Conservation (phyloP, 2,797 vertebrate genomes). For the Simalia tracyae region DNA sequence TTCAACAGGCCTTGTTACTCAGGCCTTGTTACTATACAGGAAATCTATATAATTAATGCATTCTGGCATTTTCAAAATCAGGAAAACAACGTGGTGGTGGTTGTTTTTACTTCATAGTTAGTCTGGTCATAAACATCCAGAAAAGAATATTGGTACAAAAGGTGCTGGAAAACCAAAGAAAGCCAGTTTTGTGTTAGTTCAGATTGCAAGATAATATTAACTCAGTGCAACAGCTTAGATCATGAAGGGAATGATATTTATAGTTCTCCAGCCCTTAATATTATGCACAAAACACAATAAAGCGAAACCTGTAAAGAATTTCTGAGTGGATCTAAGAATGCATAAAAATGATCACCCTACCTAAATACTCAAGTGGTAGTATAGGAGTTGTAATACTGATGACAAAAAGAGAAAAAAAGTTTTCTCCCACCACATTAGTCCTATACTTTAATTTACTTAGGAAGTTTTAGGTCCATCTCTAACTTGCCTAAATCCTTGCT, state of each 20-base stretch:
- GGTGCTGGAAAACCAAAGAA: background rate
- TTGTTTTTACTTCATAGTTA: background rate
- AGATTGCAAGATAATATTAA: background rate
- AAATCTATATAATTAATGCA: slow-evolving; percentile 5
- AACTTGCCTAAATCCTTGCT: background rate
- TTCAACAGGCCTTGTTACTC: slow-evolving; percentile 5
- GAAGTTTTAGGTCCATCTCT: background rate
- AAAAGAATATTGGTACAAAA: slow-evolving; percentile 12
- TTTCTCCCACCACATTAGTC: background rate
- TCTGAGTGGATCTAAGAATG: background rate
- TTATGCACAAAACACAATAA: background rate
- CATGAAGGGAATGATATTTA: background rate
- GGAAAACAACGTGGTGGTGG: background rate
- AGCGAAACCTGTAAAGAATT: background rate
- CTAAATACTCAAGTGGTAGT: background rate
- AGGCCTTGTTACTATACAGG: background rate
- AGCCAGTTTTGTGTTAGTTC: background rate
- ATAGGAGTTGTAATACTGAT: background rate
- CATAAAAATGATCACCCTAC: background rate
- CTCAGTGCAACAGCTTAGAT: background rate
- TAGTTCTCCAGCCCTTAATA: background rate
- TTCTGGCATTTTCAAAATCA: slow-evolving; percentile 33
- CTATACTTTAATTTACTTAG: background rate
- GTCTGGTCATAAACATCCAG: background rate
- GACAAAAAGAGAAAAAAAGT: background rate